A percentile compares a stretch with the other conserved stretches of the same genome.
These are phyloP conservation scores for Eciton burchellii DNA, from an alignment of 1,140 invertebrate species.

Conservation along the genomic window DNA sequence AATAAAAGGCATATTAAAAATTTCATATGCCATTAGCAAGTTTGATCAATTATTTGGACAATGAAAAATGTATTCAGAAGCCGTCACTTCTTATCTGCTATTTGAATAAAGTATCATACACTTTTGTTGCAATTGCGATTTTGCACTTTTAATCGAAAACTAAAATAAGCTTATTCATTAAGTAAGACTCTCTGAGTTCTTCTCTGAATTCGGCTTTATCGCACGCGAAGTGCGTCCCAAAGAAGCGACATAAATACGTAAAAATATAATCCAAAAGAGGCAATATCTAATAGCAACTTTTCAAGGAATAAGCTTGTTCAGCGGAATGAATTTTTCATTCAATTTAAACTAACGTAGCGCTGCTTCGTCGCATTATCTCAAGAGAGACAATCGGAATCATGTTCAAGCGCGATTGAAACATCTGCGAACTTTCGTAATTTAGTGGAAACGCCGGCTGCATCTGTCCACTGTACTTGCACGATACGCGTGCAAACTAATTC, in stretches of 20 bases:
- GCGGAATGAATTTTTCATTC: not conserved
- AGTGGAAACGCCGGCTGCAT: slow-evolving; percentile 40
- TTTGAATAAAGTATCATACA: not conserved
- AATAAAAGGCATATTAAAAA: not conserved
- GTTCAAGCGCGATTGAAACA: slow-evolving; percentile 9
- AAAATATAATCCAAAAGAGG: too few relatives aligned
- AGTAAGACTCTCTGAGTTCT: not conserved
- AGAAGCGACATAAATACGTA: too few relatives aligned
- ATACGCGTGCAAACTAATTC: slow-evolving; percentile 38
- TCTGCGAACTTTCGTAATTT: slow-evolving; percentile 30
- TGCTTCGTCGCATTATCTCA: not conserved
- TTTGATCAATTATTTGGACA: slow-evolving; percentile 3
- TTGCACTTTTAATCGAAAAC: not conserved
- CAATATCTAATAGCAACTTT: not conserved
- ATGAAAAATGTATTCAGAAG: slow-evolving; percentile 5
- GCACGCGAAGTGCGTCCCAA: not conserved
- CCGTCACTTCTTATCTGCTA: not conserved
- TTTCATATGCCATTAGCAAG: not conserved
- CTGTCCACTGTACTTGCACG: slow-evolving; percentile 1
- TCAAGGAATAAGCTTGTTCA: too few relatives aligned
- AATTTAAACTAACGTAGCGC: not conserved
- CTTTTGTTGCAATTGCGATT: not conserved
- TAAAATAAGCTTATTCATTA: not conserved
- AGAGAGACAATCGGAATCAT: not conserved
- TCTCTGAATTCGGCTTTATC: not conserved